Evolutionary conservation across 2,797 vertebrate genomes (phyloP).

Genomic region (Sebastolobus altivelis): DNA sequence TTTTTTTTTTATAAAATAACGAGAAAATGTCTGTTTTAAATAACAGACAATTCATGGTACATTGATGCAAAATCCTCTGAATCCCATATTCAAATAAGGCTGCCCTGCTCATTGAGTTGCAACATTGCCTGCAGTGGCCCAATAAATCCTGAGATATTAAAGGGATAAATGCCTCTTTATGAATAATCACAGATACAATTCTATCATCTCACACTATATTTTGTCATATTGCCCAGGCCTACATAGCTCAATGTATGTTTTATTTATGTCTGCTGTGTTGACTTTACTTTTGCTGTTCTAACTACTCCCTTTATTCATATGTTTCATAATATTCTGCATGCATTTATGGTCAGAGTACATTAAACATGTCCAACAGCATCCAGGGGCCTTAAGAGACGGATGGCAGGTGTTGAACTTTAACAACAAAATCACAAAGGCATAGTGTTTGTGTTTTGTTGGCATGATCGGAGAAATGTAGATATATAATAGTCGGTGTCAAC

Average conservation of each 20-base stretch:
- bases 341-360: background rate
- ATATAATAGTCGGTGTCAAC: constrained; percentile 5
- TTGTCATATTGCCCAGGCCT: background rate
- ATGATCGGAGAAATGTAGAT: constrained; percentile 19
- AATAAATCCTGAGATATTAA: background rate
- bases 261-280: background rate
- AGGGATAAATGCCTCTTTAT: background rate
- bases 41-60: background rate
- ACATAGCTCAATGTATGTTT: background rate
- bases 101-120: background rate
- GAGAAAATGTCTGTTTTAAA: background rate
- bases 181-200: background rate
- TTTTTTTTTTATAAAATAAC: background rate
- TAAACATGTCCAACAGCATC: constrained; percentile 3
- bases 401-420: constrained; percentile 19
- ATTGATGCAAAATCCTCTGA: constrained; percentile 1
- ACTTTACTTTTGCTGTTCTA: background rate
- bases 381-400: background rate
- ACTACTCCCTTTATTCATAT: background rate
- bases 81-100: background rate
- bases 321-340: background rate
- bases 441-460: constrained; percentile 7
- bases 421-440: constrained; percentile 3
- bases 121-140: background rate
- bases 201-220: background rate